A percentile compares a stretch with the other conserved stretches of the same genome.
Evolutionary conservation across 2,888 invertebrate species (phyloP).

Genomic region (Pilophorus perplexus): DNA sequence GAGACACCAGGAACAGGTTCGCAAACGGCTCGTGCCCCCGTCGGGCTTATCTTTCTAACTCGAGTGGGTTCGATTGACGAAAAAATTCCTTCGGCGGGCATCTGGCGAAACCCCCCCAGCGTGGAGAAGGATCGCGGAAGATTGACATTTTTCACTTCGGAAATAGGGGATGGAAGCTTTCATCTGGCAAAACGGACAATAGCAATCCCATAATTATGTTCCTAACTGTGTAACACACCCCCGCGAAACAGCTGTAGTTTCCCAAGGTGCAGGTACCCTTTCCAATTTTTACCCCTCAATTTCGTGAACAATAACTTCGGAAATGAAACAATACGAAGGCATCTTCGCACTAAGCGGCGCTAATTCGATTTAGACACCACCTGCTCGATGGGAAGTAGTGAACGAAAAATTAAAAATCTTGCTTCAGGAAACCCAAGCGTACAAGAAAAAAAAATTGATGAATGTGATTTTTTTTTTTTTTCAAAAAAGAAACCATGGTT

Average conservation of each 20-base stretch:
- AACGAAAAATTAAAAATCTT: constrained; percentile 1
- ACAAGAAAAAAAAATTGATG: no score
- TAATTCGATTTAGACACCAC: constrained; percentile 12
- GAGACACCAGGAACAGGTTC: constrained; percentile 15
- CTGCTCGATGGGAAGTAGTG: not conserved
- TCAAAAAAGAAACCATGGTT: no score
- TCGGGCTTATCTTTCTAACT: not conserved
- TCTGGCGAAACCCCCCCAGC: not conserved
- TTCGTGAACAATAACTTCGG: constrained; percentile 9
- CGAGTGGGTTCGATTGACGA: not conserved
- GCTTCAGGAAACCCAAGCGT: no score
- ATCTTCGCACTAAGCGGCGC: not conserved
- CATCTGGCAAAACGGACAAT: constrained; percentile 17
- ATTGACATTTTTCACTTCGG: constrained; percentile 19
- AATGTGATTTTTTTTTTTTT: no score
- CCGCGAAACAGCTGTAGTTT: constrained; percentile 4
- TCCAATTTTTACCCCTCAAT: not conserved
- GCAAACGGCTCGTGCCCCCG: constrained; percentile 2
- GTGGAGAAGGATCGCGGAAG: constrained; percentile 3
- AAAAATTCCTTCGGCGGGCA: constrained; percentile 1
- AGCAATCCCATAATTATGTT: constrained; percentile 22
- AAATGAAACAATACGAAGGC: constrained; percentile 7
- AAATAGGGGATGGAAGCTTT: not conserved
- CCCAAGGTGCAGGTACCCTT: not conserved
- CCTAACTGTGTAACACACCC: constrained; percentile 12